A percentile compares a stretch with the other conserved stretches of the same genome.
phyloP scores from a whole-genome alignment of 2,113 vertebrate genomes.

The Nymphicus hollandicus region DNA sequence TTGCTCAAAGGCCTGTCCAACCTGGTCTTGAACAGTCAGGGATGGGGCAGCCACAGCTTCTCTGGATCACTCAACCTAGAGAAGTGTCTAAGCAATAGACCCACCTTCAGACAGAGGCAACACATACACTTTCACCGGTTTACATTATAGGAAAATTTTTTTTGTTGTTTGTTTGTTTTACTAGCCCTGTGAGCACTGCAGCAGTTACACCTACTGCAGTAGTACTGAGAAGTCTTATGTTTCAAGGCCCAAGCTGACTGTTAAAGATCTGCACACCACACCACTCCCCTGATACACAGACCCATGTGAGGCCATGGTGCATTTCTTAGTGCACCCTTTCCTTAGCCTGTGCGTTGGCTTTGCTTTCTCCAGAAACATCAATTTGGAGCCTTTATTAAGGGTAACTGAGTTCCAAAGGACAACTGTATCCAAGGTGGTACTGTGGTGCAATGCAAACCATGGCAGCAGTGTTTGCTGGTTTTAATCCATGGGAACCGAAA shows the following conservation, averaged over 20 bases:
- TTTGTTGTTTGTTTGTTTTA: background rate
- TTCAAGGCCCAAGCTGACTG: background rate
- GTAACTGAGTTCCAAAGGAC: background rate
- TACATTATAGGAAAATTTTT: rapidly evolving
- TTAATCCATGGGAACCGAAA: background rate
- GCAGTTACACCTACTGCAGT: background rate
- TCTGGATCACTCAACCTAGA: background rate
- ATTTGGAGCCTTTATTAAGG: background rate
- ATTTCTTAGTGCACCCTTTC: background rate
- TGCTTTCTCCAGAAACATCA: background rate
- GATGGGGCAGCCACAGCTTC: no score
- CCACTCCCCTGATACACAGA: background rate
- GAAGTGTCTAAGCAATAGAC: background rate
- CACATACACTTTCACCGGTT: rapidly evolving
- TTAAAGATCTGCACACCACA: background rate
- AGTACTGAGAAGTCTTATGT: background rate
- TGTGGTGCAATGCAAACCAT: rapidly evolving
- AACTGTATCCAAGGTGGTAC: background rate
- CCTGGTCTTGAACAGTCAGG: no score
- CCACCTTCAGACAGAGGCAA: background rate
- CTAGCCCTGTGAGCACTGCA: background rate
- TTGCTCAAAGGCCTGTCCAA: no score
- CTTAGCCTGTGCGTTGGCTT: background rate
- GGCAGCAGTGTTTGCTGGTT: background rate
- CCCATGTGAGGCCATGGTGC: rapidly evolving